phyloP scores from a whole-genome alignment of 2,888 invertebrate genomes.

The Yponomeuta plumbellus region DNA sequence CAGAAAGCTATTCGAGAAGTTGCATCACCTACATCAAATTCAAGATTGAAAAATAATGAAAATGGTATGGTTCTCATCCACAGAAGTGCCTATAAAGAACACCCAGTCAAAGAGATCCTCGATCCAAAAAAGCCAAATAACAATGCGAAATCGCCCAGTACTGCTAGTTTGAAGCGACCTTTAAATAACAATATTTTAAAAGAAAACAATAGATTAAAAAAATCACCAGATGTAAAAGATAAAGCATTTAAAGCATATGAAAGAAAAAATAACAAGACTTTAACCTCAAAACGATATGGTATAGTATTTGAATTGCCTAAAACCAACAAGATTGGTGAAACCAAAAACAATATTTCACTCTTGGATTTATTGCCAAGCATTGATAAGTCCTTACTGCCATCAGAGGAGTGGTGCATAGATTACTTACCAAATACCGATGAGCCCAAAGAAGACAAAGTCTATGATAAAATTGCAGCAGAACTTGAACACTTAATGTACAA shows the following conservation, averaged over 20 bases:
- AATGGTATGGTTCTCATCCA: slow-evolving; percentile 66
- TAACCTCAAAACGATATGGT: slow-evolving; percentile 51
- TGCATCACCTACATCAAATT: slow-evolving; percentile 37
- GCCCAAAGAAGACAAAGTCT: slow-evolving; percentile 66
- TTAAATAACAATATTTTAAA: slow-evolving; percentile 47
- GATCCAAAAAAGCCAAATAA: slow-evolving; percentile 36
- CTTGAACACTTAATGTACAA: slow-evolving; percentile 68
- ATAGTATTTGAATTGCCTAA: slow-evolving; percentile 55
- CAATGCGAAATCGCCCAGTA: slow-evolving; percentile 13
- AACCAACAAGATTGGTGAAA: slow-evolving; percentile 38
- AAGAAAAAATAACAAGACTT: slow-evolving; percentile 28
- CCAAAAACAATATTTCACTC: slow-evolving; percentile 43
- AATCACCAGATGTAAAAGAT: slow-evolving; percentile 35
- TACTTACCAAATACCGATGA: slow-evolving; percentile 61
- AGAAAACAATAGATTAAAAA: slow-evolving; percentile 58
- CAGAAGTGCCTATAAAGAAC: slow-evolving; percentile 49
- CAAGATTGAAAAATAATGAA: slow-evolving; percentile 60
- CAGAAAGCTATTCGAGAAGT: slow-evolving; percentile 28
- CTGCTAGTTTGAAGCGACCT: not conserved
- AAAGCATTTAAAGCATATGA: slow-evolving; percentile 34
- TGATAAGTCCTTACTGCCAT: slow-evolving; percentile 53
- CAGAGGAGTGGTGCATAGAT: slow-evolving; percentile 64
- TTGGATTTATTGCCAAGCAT: slow-evolving; percentile 50
- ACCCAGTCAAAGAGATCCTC: slow-evolving; percentile 44
- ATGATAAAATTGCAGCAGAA: slow-evolving; percentile 71